Base-by-base conservation (phyloP, 2,888 invertebrate species). In the Labia minor region DNA sequence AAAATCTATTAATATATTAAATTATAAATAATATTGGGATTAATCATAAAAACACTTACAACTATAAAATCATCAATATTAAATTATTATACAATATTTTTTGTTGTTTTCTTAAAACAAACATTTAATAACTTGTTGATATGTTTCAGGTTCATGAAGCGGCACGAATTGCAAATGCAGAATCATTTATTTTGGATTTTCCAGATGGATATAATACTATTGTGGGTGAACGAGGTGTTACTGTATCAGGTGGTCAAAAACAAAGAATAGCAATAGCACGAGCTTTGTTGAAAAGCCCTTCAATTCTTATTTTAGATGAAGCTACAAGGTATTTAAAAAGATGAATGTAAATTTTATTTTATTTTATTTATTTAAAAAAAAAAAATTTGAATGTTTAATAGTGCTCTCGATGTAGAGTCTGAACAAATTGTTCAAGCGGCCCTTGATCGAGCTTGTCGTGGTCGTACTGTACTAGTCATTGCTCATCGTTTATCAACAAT, bases 241-340 rank as follows among this genome's bases (percentile, higher is more conserved):
- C 95, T n/a, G 82, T 97, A 37, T 94, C 94, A 63, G 96, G 97
- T 0, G 97, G 97, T 0, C 96, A 96, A 78, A 91, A 95, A 72
- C 96, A 97, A 76, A 81, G 97, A 71, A 89, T 97, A 69, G 96
- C 96, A 0, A 96, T 98, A 70, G 97, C 97, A 0, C 80, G 97
- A 67, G 97, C 97, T 0, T 82, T 97, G 61, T 79, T 98, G 0
- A 97, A 96, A 77, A 86, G 93, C 75, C 96, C 97, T 0, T 85
- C 88, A 1, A 83, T 95, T 67, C 81, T 97, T 64, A 87, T 95
- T 74, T 77, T 97, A 68, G 97, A 97, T 77, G 97, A 97, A 80
- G 96, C 97, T 14, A 97, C 97, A 1, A 92, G 92, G 92, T 90
- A 74, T 66, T 61, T 18, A 37, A 26, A 26, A 26, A 6, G 8